Evolutionary conservation across 2,797 vertebrate species (phyloP), one percentile per base, ranked within the genome.

Genomic region (Cuniculus paca): DNA sequence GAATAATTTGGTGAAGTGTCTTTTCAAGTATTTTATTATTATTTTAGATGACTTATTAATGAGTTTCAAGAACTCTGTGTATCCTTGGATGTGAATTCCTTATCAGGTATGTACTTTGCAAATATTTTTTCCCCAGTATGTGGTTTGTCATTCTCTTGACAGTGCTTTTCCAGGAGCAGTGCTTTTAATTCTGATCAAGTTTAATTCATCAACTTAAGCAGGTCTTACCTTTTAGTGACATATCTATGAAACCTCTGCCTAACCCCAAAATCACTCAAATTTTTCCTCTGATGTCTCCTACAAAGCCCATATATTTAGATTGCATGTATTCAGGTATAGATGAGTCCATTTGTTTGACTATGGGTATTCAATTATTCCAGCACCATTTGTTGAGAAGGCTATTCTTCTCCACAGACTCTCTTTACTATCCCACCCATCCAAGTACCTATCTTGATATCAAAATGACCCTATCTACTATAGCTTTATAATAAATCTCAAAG

Each of bases 41-140:
- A 17, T n/a, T 79, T 90, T 80, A 60, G 60, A 48, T 39, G 8
- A 45, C 75, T 48, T 89, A 72, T 60, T 48, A 31, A 28, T 80
- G 58, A 95, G 12, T 75, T 95, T 91, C 68, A 50, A 94, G 54
- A 93, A 42, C 82, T 56, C 61, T 48, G 4, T 54, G 36, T 78
- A 52, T 52, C 52, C 45, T 52, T 78, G 28, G 48, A n/a, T 50
- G 48, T 42, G 78, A 75, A 13, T 42, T 22, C 70, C 88, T 85
- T 61, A 74, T 58, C 28, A 34, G 31, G 14, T n/a, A n/a, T 7
- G 7, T 14, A 78, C 45, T 90, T 81, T 91, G 42, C 34, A 88
- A 88, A 63, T 52, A 81, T 52, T 90, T 84, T 84, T 90, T 54
- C 87, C 42, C n/a, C 22, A 56, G 12, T 63, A 58, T 75, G 22